Percentiles rank a stretch among this genome's conserved stretches.
These are phyloP conservation scores for Liasis olivaceus DNA, from an alignment of 2,797 vertebrate genomes.

Conservation along the genomic window DNA sequence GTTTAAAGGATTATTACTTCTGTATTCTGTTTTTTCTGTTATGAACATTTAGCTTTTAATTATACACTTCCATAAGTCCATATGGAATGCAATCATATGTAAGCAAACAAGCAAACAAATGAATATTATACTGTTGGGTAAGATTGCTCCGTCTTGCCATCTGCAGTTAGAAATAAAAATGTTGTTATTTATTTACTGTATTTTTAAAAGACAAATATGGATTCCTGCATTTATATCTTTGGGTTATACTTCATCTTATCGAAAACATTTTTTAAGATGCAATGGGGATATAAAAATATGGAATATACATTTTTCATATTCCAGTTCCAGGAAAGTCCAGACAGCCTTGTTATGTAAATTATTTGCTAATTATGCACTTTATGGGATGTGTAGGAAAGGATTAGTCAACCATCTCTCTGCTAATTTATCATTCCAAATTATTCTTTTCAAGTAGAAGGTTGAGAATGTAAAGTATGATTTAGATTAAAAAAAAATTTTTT, in stretches of 20 bases:
- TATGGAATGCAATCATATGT: background rate
- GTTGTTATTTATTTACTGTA: background rate
- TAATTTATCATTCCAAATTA: background rate
- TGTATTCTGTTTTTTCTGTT: background rate
- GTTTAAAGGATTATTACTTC: background rate
- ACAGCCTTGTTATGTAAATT: background rate
- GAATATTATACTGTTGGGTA: background rate
- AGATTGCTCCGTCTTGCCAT: background rate
- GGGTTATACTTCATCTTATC: background rate
- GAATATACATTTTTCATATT: background rate
- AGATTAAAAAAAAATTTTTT: background rate
- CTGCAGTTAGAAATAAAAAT: background rate
- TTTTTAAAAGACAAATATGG: background rate
- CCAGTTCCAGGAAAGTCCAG: background rate
- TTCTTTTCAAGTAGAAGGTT: background rate
- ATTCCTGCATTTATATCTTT: background rate
- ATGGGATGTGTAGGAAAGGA: background rate
- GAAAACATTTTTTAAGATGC: background rate
- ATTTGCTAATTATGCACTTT: background rate
- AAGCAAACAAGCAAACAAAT: background rate
- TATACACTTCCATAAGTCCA: background rate
- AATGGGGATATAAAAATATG: background rate
- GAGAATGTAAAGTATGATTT: background rate
- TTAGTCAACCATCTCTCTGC: background rate
- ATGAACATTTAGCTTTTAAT: background rate